A percentile compares a stretch with the other conserved stretches of the same genome.
These are phyloP conservation scores for Globia sparganii DNA, from an alignment of 2,888 invertebrate genomes.

Conservation along the genomic window DNA sequence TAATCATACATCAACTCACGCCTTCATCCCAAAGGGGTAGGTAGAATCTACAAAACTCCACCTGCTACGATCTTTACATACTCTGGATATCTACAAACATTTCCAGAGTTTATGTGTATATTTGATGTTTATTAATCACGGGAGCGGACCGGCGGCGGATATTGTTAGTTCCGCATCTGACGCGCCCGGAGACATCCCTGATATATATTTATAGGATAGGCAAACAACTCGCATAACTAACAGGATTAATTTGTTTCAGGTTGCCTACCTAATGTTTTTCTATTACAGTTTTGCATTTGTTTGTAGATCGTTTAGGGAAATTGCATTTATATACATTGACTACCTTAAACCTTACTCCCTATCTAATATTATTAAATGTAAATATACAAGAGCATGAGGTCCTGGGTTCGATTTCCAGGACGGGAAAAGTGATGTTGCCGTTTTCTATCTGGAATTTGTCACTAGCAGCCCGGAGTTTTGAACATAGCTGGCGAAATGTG, in stretches of 20 bases:
- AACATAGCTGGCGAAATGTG: too few species aligned
- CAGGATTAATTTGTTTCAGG: constrained; percentile 19
- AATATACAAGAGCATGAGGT: neutral
- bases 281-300: neutral
- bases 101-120: neutral
- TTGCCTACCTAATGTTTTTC: neutral
- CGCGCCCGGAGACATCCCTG: constrained; percentile 45
- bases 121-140: constrained; percentile 48
- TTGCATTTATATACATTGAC: neutral
- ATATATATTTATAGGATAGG: constrained; percentile 25
- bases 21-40: too few species aligned
- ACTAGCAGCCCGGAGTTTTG: too few species aligned
- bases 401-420: too few species aligned
- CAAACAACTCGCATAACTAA: constrained; percentile 16
- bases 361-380: neutral
- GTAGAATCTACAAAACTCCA: too few species aligned
- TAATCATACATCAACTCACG: too few species aligned
- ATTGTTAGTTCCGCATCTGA: constrained; percentile 63
- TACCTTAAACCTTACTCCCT: neutral
- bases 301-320: too few species aligned
- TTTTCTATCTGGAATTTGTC: too few species aligned
- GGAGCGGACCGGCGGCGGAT: constrained; percentile 49
- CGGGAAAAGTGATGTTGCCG: too few species aligned
- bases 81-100: neutral
- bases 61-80: neutral